Base-by-base conservation (phyloP, 2,888 invertebrate species). In the Noctua janthina region DNA sequence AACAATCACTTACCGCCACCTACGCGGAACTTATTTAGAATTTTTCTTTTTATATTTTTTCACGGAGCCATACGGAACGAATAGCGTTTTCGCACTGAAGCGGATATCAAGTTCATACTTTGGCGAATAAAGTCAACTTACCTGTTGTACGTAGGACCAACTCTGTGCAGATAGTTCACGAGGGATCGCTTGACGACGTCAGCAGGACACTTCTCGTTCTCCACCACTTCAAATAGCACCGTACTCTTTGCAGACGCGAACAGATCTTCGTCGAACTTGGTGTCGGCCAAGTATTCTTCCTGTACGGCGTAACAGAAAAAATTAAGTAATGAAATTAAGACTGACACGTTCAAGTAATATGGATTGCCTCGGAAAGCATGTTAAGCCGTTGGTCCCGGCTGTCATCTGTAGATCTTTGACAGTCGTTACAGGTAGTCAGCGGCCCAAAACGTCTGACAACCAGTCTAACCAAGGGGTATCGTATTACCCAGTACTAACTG, bases 181-280 rank as follows among this genome's bases (percentile, higher is more conserved):
- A 99, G 96, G 0, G 99, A 98, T 90, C 98, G 97, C 59, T 95
- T 93, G 46, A 98, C 98, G 43, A 98, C 97, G 90, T 98, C 98
- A 0, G 98, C 98, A 20, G 99, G 97, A 79, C 98, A 98, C 92
- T 98, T 98, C 94, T 99, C 99, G 87, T 98, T 97, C 89, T 98
- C 98, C 82, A 99, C 98, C 74, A 98, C 97, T 92, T 99, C 98
- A 94, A 98, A 99, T 84, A 99, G 98, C n/a, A 99, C 97, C 29
- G 99, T 98, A 92, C 99, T 98, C 91, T 98, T 98, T 0, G 99
- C 99, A 0, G 99, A 98, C 89, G 98, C 98, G 90, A 99, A 97
- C 81, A 99, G 96, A 67, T 98, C 97, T 17, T 97, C 96, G 81
- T 98, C 98, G 97, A 99, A 98, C 76, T 97, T 96, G 54, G 97